Percentiles rank a stretch among this genome's conserved stretches.
phyloP scores from a whole-genome alignment of 2,888 invertebrate species.

The Cheilosia vernalis region DNA sequence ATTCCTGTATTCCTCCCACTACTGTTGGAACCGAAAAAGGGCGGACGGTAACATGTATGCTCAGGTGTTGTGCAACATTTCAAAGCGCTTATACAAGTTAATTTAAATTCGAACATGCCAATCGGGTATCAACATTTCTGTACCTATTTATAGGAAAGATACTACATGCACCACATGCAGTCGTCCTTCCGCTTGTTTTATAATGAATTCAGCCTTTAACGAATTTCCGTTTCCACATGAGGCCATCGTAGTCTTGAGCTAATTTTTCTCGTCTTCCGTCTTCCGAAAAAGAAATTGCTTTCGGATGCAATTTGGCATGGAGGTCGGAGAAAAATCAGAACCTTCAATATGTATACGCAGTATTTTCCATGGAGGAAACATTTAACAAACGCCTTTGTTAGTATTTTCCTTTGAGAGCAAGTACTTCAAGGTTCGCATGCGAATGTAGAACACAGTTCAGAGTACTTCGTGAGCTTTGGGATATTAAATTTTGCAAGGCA shows the following conservation, averaged over 20 bases:
- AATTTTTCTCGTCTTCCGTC: background rate
- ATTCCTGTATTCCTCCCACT: background rate
- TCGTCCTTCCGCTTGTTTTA: background rate
- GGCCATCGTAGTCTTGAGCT: background rate
- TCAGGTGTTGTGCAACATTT: conserved; percentile 64
- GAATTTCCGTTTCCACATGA: background rate
- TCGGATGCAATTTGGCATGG: conserved; percentile 15
- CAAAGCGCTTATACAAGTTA: conserved; percentile 51
- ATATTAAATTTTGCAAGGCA: no score
- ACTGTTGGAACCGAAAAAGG: conserved; percentile 14
- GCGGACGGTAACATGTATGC: conserved; percentile 40
- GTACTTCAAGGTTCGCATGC: no score
- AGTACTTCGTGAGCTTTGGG: no score
- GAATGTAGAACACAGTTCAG: no score
- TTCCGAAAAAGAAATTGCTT: background rate
- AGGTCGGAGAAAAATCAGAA: background rate
- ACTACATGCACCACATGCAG: background rate
- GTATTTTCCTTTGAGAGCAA: background rate
- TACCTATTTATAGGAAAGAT: background rate
- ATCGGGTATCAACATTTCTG: conserved; percentile 9
- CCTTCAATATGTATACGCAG: background rate
- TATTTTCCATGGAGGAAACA: background rate
- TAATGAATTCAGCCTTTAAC: background rate
- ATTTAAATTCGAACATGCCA: conserved; percentile 65
- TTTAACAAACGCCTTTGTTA: background rate